phyloP scores from a whole-genome alignment of 2,113 vertebrate genomes.

The Thunnus maccoyii region DNA sequence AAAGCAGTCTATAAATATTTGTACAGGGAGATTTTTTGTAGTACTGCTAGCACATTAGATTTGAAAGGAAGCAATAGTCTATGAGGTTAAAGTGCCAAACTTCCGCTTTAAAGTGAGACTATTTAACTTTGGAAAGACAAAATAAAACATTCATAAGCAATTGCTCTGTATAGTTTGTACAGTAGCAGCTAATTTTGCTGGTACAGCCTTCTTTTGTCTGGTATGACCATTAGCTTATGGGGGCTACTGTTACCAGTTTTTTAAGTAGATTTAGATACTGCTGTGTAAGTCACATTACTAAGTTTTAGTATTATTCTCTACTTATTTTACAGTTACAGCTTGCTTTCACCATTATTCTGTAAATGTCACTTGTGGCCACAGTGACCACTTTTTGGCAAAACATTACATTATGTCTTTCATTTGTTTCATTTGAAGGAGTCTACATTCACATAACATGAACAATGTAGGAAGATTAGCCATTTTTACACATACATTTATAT shows the following conservation, averaged over 20 bases:
- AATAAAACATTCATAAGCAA: background rate
- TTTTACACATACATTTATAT: background rate
- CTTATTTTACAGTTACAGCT: background rate
- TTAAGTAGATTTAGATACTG: no score
- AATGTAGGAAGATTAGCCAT: background rate
- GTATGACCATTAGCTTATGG: background rate
- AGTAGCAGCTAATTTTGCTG: background rate
- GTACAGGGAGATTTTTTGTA: background rate
- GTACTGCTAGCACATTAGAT: background rate
- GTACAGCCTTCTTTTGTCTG: background rate
- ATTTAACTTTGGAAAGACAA: background rate
- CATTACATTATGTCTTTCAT: no score
- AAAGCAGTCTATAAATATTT: slow-evolving; percentile 28
- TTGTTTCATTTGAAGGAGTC: no score
- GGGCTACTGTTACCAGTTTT: no score
- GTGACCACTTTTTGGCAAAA: background rate
- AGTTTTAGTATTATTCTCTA: background rate
- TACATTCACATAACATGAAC: no score
- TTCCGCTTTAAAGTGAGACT: background rate
- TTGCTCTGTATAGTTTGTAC: no score
- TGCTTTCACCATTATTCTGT: background rate
- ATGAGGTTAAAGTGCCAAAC: background rate
- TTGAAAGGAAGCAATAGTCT: background rate
- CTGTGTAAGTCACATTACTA: no score
- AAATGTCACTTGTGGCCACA: background rate